Percentiles rank a stretch among this genome's conserved stretches.
Conservation (phyloP, 2,113 vertebrate genomes). For the Spizaetus ornatus region DNA sequence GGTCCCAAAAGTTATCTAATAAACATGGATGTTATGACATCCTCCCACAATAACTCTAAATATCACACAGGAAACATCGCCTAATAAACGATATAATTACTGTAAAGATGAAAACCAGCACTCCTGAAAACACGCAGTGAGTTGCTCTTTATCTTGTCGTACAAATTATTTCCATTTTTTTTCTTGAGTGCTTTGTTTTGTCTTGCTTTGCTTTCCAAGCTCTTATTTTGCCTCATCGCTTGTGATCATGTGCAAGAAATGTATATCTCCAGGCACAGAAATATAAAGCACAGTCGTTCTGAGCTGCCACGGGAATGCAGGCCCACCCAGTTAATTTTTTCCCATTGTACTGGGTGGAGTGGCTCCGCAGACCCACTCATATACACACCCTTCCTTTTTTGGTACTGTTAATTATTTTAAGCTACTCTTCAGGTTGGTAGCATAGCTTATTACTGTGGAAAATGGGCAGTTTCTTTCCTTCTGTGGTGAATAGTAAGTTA, state of each 20-base stretch:
- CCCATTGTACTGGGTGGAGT: slow-evolving; percentile 25
- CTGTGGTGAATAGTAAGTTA: background rate
- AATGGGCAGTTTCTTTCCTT: slow-evolving; percentile 16
- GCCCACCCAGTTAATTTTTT: slow-evolving; percentile 47
- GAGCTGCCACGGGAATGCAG: slow-evolving; percentile 7
- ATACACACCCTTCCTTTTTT: slow-evolving; percentile 38
- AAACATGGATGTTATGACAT: background rate
- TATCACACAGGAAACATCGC: background rate
- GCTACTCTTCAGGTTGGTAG: slow-evolving; percentile 11
- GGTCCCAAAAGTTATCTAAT: background rate
- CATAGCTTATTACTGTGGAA: slow-evolving; percentile 25
- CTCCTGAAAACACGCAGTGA: background rate
- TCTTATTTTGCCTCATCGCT: background rate
- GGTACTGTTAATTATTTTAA: slow-evolving; percentile 48
- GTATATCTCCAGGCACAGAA: slow-evolving; percentile 21
- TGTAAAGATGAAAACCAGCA: background rate
- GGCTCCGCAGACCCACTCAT: background rate
- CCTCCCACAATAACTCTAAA: background rate
- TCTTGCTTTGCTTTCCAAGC: background rate
- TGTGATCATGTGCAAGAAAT: background rate
- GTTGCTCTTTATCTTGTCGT: background rate
- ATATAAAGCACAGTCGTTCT: background rate
- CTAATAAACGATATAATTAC: background rate
- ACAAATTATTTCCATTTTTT: background rate
- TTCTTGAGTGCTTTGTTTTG: background rate